A percentile compares a stretch with the other conserved stretches of the same genome.
Evolutionary conservation across 2,113 vertebrate genomes (phyloP).

Genomic region (Brachionichthys hirsutus): DNA sequence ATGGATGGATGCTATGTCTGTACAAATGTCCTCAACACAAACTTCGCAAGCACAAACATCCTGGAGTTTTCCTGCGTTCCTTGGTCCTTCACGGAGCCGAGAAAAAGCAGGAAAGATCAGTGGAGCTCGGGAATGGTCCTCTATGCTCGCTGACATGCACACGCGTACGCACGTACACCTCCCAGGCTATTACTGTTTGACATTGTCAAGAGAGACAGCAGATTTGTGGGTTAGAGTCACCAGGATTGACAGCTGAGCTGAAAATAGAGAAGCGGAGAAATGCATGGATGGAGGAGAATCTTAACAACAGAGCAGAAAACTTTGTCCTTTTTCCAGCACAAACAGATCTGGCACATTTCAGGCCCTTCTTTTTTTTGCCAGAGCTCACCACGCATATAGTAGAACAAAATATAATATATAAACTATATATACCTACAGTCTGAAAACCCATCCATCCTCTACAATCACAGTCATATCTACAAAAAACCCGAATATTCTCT

Average conservation of each 20-base stretch:
- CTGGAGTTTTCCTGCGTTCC: no score
- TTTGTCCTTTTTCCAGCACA: slow-evolving; percentile 29
- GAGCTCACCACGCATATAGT: no score
- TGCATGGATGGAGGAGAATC: slow-evolving; percentile 51
- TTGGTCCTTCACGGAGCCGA: no score
- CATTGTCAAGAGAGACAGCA: slow-evolving; percentile 56
- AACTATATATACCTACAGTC: no score
- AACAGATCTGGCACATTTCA: slow-evolving; percentile 30
- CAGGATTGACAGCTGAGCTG: slow-evolving; percentile 65
- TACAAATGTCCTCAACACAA: no score
- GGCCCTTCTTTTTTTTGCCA: neutral
- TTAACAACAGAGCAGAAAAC: slow-evolving; percentile 50
- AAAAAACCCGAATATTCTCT: no score
- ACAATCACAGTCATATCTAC: no score
- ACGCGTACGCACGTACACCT: slow-evolving; percentile 26
- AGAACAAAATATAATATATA: no score
- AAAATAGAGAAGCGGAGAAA: slow-evolving; percentile 56
- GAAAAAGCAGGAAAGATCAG: no score
- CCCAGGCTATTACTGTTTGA: slow-evolving; percentile 60
- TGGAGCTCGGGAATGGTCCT: slow-evolving; percentile 4
- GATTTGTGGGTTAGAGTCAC: slow-evolving; percentile 61
- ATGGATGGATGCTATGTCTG: no score
- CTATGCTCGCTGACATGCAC: neutral
- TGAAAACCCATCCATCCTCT: no score
- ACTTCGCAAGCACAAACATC: no score